Evolutionary conservation across 2,888 invertebrate species (phyloP), one percentile per base, ranked within the genome.

Genomic region (Mimachlamys varia): DNA sequence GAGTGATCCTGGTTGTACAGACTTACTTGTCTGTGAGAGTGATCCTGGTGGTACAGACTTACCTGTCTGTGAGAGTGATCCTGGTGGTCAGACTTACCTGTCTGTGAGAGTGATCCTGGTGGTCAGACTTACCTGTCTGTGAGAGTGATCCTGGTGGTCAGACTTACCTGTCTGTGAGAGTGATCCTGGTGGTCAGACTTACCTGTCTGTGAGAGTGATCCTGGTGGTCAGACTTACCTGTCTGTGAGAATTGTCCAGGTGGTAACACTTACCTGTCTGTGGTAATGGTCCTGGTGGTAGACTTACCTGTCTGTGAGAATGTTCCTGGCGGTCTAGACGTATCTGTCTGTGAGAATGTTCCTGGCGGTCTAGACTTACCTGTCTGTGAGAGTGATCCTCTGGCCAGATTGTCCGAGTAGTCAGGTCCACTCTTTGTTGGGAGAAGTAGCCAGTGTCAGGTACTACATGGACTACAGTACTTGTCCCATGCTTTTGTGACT

Each of bases 351-450:
- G 44, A 3, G 4, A 44, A 44, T 44, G 44, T 3, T 44, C 44
- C 62, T n/a, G 22, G 22, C n/a, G n/a, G 22, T 62, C n/a, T n/a
- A 7, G 33, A 76, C 76, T 76, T 88, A 90, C 90, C 89, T 90
- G 90, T 53, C 27, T 76, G 5, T 89, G 90, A 1, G n/a, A 27
- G 13, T 87, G 55, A 15, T 62, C 33, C 38, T 15, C 19, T 37
- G 88, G 87, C 76, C 76, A 76, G 76, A 76, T 76, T 13, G 89
- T 87, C 89, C 91, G 89, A 49, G 92, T 92, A 38, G 93, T 22
- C 15, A 94, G 89, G 58, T 93, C 92, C 3, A 93, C 92, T 87
- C 94, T 93, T 87, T 94, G 94, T 76, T 91, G 91, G 13, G 88
- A 87, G 44, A 93, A 94, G 50, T 92, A 92, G 37, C 88, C 62